Percentiles rank a stretch among this genome's conserved stretches.
Conservation (phyloP, 2,888 invertebrate genomes). For the Chalcosyrphus nemorum region DNA sequence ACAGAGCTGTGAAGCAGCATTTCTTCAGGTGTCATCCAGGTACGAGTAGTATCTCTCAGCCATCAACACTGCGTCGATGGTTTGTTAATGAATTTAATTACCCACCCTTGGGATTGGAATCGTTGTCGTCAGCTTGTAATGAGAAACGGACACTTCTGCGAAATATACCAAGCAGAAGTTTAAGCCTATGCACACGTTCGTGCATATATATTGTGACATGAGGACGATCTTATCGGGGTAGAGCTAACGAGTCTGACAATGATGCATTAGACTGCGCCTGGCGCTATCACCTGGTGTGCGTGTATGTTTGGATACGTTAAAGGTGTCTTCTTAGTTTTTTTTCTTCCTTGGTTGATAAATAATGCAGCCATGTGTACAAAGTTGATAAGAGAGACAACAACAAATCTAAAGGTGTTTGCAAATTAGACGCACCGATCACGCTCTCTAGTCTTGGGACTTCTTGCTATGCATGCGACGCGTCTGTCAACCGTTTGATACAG, state of each 20-base stretch:
- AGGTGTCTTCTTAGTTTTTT: slow-evolving; percentile 21
- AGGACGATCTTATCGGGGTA: slow-evolving; percentile 60
- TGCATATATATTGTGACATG: slow-evolving; percentile 43
- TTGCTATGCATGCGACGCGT: slow-evolving; percentile 43
- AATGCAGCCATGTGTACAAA: slow-evolving; percentile 55
- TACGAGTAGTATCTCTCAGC: too few species aligned
- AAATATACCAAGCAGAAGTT: slow-evolving; percentile 43
- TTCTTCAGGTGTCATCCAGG: slow-evolving; percentile 56
- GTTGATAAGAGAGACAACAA: slow-evolving; percentile 20
- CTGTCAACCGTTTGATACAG: slow-evolving; percentile 51
- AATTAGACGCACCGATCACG: slow-evolving; percentile 7
- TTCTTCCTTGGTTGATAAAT: slow-evolving; percentile 20
- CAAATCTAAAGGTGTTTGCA: slow-evolving; percentile 29
- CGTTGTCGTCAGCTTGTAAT: slow-evolving; percentile 17
- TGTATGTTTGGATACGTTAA: slow-evolving; percentile 33
- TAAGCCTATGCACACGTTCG: slow-evolving; percentile 27
- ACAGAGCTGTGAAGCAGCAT: too few species aligned
- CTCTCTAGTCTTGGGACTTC: neutral
- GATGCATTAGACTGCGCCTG: slow-evolving; percentile 61
- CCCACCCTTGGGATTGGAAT: slow-evolving; percentile 38
- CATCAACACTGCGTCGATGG: slow-evolving; percentile 42
- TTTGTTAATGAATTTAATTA: slow-evolving; percentile 65
- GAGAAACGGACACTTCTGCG: slow-evolving; percentile 48
- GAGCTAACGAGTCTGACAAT: slow-evolving; percentile 60
- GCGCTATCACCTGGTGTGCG: slow-evolving; percentile 71